These are phyloP conservation scores for Anguilla marmorata DNA, from an alignment of 2,797 vertebrate species.

Conservation along the genomic window DNA sequence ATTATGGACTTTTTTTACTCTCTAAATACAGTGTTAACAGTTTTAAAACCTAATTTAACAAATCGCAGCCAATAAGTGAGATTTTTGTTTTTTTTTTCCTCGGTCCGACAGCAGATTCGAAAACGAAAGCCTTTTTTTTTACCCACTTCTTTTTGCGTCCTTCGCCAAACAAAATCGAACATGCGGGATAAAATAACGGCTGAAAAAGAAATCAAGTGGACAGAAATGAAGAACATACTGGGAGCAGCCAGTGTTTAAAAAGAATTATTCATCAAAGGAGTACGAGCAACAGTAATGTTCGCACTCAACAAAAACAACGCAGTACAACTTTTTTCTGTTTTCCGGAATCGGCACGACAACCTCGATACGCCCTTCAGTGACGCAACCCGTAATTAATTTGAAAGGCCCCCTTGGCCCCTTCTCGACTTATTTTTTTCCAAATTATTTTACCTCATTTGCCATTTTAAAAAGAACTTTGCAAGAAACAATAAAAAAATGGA, in stretches of 20 bases:
- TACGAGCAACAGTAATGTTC: constrained; percentile 52
- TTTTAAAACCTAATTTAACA: constrained; percentile 48
- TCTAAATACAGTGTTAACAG: constrained; percentile 44
- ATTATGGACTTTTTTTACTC: constrained; percentile 51
- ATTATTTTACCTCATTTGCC: not conserved
- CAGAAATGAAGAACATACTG: constrained; percentile 55
- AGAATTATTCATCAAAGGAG: constrained; percentile 65
- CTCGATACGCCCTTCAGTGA: not conserved
- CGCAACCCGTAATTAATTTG: not conserved
- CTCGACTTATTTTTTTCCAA: not conserved
- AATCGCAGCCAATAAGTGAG: constrained; percentile 35
- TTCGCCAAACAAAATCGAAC: constrained; percentile 44
- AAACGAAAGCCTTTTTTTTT: constrained; percentile 19
- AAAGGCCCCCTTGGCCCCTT: not conserved
- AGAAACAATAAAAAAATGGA: constrained; percentile 57
- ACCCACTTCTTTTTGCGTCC: no score
- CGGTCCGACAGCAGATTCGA: constrained; percentile 37
- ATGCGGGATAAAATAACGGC: not conserved
- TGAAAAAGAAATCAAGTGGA: constrained; percentile 36
- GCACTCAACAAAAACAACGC: not conserved
- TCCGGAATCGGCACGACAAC: not conserved
- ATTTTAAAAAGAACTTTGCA: constrained; percentile 15
- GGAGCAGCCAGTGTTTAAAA: constrained; percentile 50
- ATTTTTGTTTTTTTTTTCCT: constrained; percentile 20
- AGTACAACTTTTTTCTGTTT: no score